Percentiles rank a stretch among this genome's conserved stretches.
Conservation (phyloP, 2,797 vertebrate species). For the Pantherophis vulpinus region DNA sequence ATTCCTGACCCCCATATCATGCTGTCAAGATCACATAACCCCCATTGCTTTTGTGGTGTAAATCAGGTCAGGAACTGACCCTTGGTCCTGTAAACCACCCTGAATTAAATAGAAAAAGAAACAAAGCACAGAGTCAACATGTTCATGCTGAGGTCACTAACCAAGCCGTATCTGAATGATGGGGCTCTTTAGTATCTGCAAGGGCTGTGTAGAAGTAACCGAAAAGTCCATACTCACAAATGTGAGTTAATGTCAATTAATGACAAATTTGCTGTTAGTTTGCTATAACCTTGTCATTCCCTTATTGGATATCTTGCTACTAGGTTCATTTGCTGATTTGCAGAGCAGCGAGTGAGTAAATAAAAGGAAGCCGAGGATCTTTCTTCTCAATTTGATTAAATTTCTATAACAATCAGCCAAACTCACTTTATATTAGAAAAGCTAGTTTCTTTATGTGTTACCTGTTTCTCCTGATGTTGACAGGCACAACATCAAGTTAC, state of each 20-base stretch:
- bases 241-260: neutral
- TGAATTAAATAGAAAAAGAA: constrained; percentile 20
- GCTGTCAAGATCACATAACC: constrained; percentile 11
- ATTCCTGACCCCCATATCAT: constrained; percentile 17
- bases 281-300: neutral
- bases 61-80: neutral
- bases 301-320: neutral
- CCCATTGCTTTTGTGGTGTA: constrained; percentile 1
- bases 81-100: neutral
- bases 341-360: neutral
- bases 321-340: neutral
- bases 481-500: neutral
- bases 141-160: neutral
- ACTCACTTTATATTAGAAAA: neutral
- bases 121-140: neutral
- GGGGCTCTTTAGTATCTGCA: neutral
- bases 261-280: neutral
- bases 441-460: neutral
- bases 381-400: neutral
- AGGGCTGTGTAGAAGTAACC: neutral
- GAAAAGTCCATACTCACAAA: neutral
- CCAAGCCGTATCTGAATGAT: neutral
- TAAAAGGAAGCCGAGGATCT: neutral
- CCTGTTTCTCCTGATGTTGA: neutral
- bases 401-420: neutral